These are phyloP conservation scores for Polymixis flavicincta DNA, from an alignment of 2,888 invertebrate genomes.

Conservation along the genomic window DNA sequence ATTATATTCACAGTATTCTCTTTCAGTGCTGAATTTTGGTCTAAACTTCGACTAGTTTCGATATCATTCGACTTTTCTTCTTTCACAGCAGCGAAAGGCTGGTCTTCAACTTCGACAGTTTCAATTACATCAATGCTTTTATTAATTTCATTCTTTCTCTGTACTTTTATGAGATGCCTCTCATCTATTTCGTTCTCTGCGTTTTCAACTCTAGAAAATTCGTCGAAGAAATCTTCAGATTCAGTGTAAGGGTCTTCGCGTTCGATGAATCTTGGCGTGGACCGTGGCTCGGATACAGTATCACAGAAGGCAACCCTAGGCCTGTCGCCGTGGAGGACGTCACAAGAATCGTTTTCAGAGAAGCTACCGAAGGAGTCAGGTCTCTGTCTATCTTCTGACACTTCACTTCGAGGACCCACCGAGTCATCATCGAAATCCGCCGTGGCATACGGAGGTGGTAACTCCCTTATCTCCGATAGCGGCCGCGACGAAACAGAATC, in stretches of 20 bases:
- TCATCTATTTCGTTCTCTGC: conserved; percentile 87
- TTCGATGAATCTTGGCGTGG: conserved; percentile 87
- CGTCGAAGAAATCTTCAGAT: conserved; percentile 84
- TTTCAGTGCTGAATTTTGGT: conserved; percentile 82
- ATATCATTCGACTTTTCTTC: conserved; percentile 80
- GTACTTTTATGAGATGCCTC: conserved; percentile 84
- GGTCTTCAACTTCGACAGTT: conserved; percentile 75
- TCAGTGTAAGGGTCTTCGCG: conserved; percentile 87
- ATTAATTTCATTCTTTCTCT: conserved; percentile 88
- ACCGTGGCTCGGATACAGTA: conserved; percentile 85
- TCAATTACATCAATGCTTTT: conserved; percentile 81
- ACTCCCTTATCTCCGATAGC: conserved; percentile 90
- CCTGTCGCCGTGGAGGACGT: conserved; percentile 80
- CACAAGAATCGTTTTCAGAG: conserved; percentile 88
- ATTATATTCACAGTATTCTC: conserved; percentile 86
- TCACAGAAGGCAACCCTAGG: conserved; percentile 83
- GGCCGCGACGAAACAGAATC: conserved; percentile 90
- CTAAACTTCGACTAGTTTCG: conserved; percentile 82
- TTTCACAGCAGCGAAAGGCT: conserved; percentile 69
- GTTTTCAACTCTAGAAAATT: conserved; percentile 82
- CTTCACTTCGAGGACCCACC: conserved; percentile 86
- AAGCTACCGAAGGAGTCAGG: conserved; percentile 88
- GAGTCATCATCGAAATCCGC: conserved; percentile 89
- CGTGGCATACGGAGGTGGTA: conserved; percentile 88
- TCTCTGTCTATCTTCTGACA: conserved; percentile 86